Percentiles rank a stretch among this genome's conserved stretches.
Evolutionary conservation across 2,888 invertebrate genomes (phyloP).

Genomic region (Orchestes rusci): DNA sequence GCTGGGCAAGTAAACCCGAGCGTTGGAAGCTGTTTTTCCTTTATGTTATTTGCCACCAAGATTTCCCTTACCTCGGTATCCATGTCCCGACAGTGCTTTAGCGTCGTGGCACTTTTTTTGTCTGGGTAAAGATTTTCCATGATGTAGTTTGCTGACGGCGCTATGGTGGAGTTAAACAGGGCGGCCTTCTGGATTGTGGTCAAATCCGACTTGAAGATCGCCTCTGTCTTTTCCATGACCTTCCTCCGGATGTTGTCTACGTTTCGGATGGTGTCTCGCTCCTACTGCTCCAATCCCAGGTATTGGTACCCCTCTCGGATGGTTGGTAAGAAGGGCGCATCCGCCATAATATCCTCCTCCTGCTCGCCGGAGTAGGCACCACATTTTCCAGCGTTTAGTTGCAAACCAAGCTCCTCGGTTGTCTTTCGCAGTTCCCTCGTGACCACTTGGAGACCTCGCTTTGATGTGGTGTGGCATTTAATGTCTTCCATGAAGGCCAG

Average conservation of each 20-base stretch:
- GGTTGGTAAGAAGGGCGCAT: background rate
- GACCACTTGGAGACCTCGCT: background rate
- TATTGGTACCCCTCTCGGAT: too few relatives aligned
- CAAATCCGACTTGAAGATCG: conserved; percentile 12
- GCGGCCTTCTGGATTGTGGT: conserved; percentile 11
- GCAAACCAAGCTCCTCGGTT: background rate
- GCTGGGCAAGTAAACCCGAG: conserved; percentile 8
- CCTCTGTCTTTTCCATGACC: conserved; percentile 1
- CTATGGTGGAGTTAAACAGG: conserved; percentile 10
- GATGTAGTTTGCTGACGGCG: conserved; percentile 9
- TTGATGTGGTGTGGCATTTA: background rate
- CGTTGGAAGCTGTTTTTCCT: conserved; percentile 15
- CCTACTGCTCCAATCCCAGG: background rate
- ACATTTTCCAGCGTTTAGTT: background rate
- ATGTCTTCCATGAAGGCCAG: conserved; percentile 3
- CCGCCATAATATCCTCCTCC: background rate
- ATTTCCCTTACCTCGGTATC: conserved; percentile 4
- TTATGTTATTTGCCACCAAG: conserved; percentile 10
- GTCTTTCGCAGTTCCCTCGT: background rate
- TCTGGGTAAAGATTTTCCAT: conserved; percentile 10
- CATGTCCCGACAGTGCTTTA: conserved; percentile 7
- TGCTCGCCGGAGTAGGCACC: background rate
- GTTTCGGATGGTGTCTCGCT: too few relatives aligned
- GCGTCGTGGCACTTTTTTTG: conserved; percentile 12
- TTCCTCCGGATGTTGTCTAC: too few relatives aligned